Evolutionary conservation across 2,113 vertebrate species (phyloP).

Genomic region (Rhinoderma darwinii): DNA sequence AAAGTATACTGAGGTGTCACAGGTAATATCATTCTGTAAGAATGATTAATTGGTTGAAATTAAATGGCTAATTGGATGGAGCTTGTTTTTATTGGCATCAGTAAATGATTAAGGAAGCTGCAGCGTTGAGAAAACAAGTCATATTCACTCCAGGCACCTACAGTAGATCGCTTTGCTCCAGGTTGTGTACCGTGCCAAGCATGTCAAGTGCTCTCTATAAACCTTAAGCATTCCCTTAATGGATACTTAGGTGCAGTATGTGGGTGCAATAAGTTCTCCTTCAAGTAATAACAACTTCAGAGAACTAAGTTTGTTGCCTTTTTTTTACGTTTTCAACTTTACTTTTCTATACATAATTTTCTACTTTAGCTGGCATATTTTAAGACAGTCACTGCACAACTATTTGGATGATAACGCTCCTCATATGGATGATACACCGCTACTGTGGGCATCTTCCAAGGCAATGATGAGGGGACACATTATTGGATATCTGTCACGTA

Average conservation of each 20-base stretch:
- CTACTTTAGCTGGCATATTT: background rate
- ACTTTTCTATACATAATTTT: background rate
- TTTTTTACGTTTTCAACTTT: background rate
- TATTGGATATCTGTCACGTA: no score
- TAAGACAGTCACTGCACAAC: background rate
- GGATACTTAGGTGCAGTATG: conserved; percentile 32
- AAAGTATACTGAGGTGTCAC: conserved; percentile 20
- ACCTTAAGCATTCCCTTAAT: conserved; percentile 14
- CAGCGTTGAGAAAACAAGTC: background rate
- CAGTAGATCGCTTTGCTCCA: background rate
- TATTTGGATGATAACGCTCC: no score
- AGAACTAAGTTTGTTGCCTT: background rate
- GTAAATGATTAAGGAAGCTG: conserved; percentile 19
- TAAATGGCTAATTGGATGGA: conserved; percentile 36
- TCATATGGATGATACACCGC: no score
- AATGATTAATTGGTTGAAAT: conserved; percentile 42
- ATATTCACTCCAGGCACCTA: conserved; percentile 18
- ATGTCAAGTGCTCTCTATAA: background rate
- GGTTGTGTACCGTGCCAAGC: background rate
- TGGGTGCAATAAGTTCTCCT: background rate
- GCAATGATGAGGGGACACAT: no score
- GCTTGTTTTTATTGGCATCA: conserved; percentile 40
- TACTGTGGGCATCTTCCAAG: no score
- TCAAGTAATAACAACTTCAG: background rate
- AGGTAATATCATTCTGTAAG: conserved; percentile 28